Percentiles rank a stretch among this genome's conserved stretches.
Evolutionary conservation across 1,140 invertebrate species (phyloP).

Genomic region (Steinernema khuongi): DNA sequence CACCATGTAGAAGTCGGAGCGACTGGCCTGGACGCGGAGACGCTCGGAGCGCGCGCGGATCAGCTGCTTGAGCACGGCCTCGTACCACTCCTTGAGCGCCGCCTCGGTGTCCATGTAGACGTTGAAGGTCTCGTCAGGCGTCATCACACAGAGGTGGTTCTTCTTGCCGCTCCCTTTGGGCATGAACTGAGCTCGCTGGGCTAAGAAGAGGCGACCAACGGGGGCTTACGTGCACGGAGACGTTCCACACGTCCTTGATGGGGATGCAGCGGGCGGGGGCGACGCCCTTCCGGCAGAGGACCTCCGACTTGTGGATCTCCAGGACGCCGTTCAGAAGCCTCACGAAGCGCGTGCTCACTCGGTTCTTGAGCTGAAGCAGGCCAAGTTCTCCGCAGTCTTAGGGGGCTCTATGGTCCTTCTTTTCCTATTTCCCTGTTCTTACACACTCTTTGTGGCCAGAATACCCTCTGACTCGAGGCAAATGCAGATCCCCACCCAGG

Average conservation of each 20-base stretch:
- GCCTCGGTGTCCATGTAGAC: not conserved
- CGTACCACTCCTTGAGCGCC: not conserved
- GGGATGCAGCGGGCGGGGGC: not conserved
- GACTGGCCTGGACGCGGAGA: not conserved
- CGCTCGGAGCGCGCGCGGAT: not conserved
- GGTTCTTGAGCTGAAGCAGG: not conserved
- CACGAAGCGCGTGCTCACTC: not conserved
- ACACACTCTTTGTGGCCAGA: too few species aligned
- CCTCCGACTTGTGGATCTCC: slow-evolving; percentile 1
- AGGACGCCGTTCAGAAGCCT: not conserved
- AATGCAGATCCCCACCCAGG: too few species aligned
- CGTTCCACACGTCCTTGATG: not conserved
- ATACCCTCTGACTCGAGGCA: too few species aligned
- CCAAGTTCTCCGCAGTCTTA: too few species aligned
- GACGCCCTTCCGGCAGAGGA: not conserved
- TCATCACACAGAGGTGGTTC: not conserved
- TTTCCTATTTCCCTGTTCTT: too few species aligned
- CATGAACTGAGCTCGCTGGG: not conserved
- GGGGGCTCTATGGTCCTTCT: too few species aligned
- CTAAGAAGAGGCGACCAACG: not conserved
- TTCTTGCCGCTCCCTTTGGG: not conserved
- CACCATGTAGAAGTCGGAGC: slow-evolving; percentile 1
- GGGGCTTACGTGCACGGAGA: not conserved
- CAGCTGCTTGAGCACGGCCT: not conserved
- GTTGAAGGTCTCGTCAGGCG: not conserved